phyloP scores from a whole-genome alignment of 2,888 invertebrate genomes.

The Prenolepis imparis region DNA sequence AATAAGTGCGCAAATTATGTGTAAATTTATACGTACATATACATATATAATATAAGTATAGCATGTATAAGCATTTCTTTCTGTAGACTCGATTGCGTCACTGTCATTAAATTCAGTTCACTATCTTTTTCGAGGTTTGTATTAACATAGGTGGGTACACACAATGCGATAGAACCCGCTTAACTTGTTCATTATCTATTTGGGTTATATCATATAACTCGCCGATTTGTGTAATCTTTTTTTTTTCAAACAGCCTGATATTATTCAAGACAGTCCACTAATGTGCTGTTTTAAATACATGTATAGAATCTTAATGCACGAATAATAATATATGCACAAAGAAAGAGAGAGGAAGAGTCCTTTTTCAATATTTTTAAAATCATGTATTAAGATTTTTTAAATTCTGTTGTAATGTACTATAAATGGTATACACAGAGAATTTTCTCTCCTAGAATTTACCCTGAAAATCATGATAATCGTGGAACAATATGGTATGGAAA shows the following conservation, averaged over 20 bases:
- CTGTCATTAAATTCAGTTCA: slow-evolving; percentile 59
- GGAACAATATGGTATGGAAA: too few relatives aligned
- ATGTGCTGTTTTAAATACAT: slow-evolving; percentile 17
- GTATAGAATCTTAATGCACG: not conserved
- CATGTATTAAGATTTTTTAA: not conserved
- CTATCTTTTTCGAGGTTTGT: slow-evolving; percentile 66
- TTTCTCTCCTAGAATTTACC: too few relatives aligned
- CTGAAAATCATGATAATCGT: too few relatives aligned
- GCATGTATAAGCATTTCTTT: not conserved
- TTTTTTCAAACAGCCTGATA: slow-evolving; percentile 36
- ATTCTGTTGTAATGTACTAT: not conserved
- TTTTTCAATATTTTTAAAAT: not conserved
- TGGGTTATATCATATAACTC: slow-evolving; percentile 74
- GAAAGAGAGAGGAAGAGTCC: too few relatives aligned
- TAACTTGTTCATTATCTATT: slow-evolving; percentile 81
- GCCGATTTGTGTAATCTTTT: slow-evolving; percentile 51
- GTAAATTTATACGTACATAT: too few relatives aligned
- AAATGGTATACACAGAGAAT: too few relatives aligned
- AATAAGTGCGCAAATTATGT: not conserved
- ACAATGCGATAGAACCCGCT: slow-evolving; percentile 75
- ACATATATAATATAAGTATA: too few relatives aligned
- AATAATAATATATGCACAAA: not conserved
- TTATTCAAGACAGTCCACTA: slow-evolving; percentile 25
- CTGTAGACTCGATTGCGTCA: slow-evolving; percentile 38
- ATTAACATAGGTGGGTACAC: slow-evolving; percentile 69